Evolutionary conservation across 2,113 vertebrate species (phyloP).

Genomic region (Tachysurus fulvidraco): DNA sequence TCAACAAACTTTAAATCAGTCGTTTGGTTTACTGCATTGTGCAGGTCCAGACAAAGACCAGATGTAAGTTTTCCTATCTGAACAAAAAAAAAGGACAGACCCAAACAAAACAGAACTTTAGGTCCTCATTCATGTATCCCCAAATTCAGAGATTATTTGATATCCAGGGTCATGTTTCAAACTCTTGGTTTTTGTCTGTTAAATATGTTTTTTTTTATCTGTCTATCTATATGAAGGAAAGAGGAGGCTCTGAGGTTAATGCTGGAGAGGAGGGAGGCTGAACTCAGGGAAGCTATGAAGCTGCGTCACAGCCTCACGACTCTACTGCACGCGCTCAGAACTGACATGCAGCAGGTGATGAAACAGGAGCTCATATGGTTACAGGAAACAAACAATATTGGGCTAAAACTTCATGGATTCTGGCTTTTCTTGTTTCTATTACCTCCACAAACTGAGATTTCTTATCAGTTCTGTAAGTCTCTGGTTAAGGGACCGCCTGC

Average conservation of each 20-base stretch:
- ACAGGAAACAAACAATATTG: background rate
- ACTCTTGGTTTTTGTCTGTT: background rate
- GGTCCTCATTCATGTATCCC: background rate
- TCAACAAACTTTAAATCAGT: background rate
- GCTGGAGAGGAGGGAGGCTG: conserved; percentile 71
- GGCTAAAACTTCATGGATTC: background rate
- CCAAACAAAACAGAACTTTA: background rate
- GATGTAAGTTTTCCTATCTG: background rate
- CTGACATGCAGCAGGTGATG: conserved; percentile 66
- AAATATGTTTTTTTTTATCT: background rate
- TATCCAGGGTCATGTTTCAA: background rate
- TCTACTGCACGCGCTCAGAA: conserved; percentile 65
- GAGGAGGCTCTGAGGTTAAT: conserved; percentile 64
- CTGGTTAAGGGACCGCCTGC: too few relatives aligned
- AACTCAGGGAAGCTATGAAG: conserved; percentile 72
- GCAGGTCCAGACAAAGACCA: background rate
- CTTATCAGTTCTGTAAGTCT: too few relatives aligned
- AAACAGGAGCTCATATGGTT: too few relatives aligned
- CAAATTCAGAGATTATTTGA: background rate
- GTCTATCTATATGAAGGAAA: conserved; percentile 48
- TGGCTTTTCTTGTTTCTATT: too few relatives aligned
- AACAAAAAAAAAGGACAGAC: background rate
- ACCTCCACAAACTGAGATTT: too few relatives aligned
- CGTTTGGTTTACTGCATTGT: background rate
- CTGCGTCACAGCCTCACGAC: conserved; percentile 69